Conservation (phyloP, 2,797 vertebrate species). For the Cheracebus regulus region DNA sequence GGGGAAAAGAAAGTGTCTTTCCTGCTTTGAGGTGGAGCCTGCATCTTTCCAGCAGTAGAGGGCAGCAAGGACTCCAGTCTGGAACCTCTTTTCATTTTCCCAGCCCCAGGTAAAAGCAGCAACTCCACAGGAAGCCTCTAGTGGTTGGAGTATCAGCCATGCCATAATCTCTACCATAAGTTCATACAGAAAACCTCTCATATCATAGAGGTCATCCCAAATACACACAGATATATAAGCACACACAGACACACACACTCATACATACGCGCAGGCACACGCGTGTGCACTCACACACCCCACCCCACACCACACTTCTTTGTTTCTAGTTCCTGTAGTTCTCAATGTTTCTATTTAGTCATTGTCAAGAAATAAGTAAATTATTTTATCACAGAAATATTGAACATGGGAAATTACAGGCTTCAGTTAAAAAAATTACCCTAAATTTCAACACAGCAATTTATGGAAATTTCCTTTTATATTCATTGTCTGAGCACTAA, state of each 20-base stretch:
- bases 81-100: neutral
- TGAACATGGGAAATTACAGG: conserved; percentile 27
- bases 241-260: neutral
- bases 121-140: neutral
- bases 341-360: neutral
- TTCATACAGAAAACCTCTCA: neutral
- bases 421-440: conserved; percentile 6
- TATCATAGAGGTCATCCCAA: neutral
- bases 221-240: neutral
- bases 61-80: neutral
- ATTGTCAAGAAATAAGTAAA: neutral
- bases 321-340: neutral
- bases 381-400: neutral
- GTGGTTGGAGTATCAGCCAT: too few relatives aligned
- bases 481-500: conserved; percentile 26
- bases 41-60: neutral
- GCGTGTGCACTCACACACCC: rapidly evolving
- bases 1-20: neutral
- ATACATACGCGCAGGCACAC: neutral
- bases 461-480: conserved; percentile 45
- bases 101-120: neutral
- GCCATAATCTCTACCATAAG: neutral
- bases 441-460: neutral
- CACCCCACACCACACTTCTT: neutral
- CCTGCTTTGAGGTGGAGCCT: neutral